A percentile compares a stretch with the other conserved stretches of the same genome.
Conservation (phyloP, 2,888 invertebrate species). For the Dryobota labecula region DNA sequence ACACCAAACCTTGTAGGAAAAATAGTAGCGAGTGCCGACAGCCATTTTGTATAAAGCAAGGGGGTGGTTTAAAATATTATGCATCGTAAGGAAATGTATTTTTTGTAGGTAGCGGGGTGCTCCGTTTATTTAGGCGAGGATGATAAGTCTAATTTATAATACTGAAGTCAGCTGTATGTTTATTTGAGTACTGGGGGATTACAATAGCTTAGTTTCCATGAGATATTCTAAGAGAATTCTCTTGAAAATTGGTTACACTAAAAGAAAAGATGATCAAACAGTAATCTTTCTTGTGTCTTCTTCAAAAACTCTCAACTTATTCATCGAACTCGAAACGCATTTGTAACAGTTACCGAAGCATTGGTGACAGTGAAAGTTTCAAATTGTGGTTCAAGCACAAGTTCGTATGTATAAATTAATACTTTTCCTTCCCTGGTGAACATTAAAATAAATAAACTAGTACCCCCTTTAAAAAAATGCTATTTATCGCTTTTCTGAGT, state of each 20-base stretch:
- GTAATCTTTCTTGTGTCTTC: not conserved
- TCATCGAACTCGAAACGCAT: not conserved
- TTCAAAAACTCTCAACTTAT: not conserved
- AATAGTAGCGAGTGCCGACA: slow-evolving; percentile 89
- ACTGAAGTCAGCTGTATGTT: slow-evolving; percentile 67
- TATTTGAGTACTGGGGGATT: slow-evolving; percentile 44
- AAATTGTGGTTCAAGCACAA: not conserved
- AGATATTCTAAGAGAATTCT: not conserved
- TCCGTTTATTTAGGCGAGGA: slow-evolving; percentile 72
- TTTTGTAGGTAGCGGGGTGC: slow-evolving; percentile 76
- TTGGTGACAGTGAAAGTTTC: not conserved
- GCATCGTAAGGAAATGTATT: slow-evolving; percentile 84
- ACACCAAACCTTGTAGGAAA: slow-evolving; percentile 76
- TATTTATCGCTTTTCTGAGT: not conserved
- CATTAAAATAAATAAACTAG: not conserved
- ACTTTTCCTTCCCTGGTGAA: not conserved
- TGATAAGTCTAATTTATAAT: slow-evolving; percentile 82
- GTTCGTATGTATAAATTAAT: not conserved
- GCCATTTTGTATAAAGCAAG: slow-evolving; percentile 88
- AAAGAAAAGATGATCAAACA: not conserved
- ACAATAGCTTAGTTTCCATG: slow-evolving; percentile 25
- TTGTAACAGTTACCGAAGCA: not conserved
- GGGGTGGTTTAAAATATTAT: slow-evolving; percentile 89
- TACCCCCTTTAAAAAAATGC: not conserved
- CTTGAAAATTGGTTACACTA: not conserved